Percentiles rank a stretch among this genome's conserved stretches.
These are phyloP conservation scores for Nephrocerus scutellatus DNA, from an alignment of 2,888 invertebrate species.

Conservation along the genomic window DNA sequence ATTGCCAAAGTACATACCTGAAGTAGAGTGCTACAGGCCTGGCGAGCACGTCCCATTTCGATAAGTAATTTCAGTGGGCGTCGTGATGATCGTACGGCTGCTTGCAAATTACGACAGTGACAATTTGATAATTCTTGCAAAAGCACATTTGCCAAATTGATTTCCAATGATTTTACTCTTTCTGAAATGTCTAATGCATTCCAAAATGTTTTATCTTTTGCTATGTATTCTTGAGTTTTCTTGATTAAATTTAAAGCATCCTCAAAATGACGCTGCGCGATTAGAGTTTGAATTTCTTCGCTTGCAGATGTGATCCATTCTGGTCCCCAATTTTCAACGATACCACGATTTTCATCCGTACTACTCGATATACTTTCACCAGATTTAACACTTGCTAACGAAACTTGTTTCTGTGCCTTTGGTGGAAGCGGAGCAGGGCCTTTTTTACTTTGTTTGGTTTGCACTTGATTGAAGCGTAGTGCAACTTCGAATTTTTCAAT, in stretches of 20 bases:
- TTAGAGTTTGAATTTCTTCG: conserved; percentile 89
- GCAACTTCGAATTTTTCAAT: conserved; percentile 85
- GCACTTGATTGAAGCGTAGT: conserved; percentile 66
- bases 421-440: conserved; percentile 49
- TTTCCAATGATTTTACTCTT: conserved; percentile 64
- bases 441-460: conserved; percentile 48
- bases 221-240: conserved; percentile 55
- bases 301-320: conserved; percentile 88
- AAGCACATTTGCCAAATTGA: conserved; percentile 75
- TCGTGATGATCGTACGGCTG: conserved; percentile 77
- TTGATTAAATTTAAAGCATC: conserved; percentile 79
- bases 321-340: conserved; percentile 49
- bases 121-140: conserved; percentile 83
- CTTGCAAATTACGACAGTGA: conserved; percentile 84
- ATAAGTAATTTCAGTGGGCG: conserved; percentile 73
- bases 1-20: conserved; percentile 44
- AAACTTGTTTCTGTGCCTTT: conserved; percentile 21
- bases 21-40: conserved; percentile 44
- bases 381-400: conserved; percentile 26
- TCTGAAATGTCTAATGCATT: conserved; percentile 34
- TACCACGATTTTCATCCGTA: conserved; percentile 27
- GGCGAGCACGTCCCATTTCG: conserved; percentile 46
- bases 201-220: conserved; percentile 35
- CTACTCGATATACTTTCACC: conserved; percentile 31
- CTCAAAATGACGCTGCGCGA: conserved; percentile 93